Percentiles rank a stretch among this genome's conserved stretches.
Evolutionary conservation across 2,113 vertebrate genomes (phyloP).

Genomic region (Heterotilapia buettikoferi): DNA sequence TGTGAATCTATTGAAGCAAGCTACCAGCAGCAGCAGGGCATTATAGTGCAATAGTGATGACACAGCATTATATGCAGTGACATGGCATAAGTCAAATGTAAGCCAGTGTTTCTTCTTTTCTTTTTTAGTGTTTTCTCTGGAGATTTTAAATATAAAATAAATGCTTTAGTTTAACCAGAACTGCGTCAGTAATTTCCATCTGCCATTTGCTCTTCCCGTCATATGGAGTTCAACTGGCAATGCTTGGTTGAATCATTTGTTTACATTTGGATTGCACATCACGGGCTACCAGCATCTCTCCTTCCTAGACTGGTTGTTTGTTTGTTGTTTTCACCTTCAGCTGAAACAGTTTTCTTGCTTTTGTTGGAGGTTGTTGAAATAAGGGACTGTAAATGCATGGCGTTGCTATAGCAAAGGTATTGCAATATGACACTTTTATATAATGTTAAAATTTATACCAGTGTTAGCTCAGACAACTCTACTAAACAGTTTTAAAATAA

Average conservation of each 20-base stretch:
- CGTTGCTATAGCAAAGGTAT: background rate
- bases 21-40: background rate
- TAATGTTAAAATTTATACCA: fast-evolving
- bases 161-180: background rate
- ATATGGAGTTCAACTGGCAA: background rate
- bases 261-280: background rate
- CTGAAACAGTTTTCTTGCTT: background rate
- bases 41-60: background rate
- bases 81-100: background rate
- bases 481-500: background rate
- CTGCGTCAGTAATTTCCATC: background rate
- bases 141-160: background rate
- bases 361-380: background rate
- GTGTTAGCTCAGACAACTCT: background rate
- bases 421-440: background rate
- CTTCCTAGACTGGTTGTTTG: background rate
- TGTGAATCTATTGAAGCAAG: background rate
- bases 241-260: background rate
- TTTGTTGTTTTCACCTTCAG: background rate
- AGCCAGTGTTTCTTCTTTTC: fast-evolving
- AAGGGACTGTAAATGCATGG: background rate
- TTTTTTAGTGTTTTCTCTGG: background rate
- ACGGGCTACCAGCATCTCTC: background rate
- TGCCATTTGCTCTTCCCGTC: background rate
- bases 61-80: background rate